A percentile compares a stretch with the other conserved stretches of the same genome.
Evolutionary conservation across 2,797 vertebrate species (phyloP).

Genomic region (Nyctalus aviator): DNA sequence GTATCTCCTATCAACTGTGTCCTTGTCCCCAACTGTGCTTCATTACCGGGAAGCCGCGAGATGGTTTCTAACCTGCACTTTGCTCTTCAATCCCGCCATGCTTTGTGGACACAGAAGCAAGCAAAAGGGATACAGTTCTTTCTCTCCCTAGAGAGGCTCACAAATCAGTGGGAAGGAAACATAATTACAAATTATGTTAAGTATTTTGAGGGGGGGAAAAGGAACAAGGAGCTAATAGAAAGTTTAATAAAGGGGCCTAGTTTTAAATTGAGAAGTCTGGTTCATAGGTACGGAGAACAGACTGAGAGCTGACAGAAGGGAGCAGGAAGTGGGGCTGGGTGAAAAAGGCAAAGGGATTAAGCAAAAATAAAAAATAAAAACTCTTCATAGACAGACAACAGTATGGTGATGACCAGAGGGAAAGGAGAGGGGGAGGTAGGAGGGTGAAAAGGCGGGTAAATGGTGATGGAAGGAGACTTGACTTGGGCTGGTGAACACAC

Average conservation of each 20-base stretch:
- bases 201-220: background rate
- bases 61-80: background rate
- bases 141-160: conserved; percentile 3
- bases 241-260: background rate
- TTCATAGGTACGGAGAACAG: background rate
- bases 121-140: background rate
- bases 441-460: background rate
- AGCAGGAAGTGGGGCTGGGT: background rate
- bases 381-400: background rate
- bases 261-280: background rate
- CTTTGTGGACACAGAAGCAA: background rate
- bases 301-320: background rate
- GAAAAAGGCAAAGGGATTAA: background rate
- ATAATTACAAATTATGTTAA: conserved; percentile 10
- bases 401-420: too few relatives aligned
- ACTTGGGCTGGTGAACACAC: background rate
- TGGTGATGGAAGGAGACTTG: background rate
- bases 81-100: background rate
- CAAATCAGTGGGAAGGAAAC: background rate
- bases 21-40: background rate
- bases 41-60: conserved; percentile 18
- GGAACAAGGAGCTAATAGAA: background rate
- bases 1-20: conserved; percentile 3
- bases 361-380: background rate
- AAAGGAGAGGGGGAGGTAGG: background rate